Percentiles rank a stretch among this genome's conserved stretches.
Evolutionary conservation across 1,140 invertebrate genomes (phyloP).

Genomic region (Hyles vespertilio): DNA sequence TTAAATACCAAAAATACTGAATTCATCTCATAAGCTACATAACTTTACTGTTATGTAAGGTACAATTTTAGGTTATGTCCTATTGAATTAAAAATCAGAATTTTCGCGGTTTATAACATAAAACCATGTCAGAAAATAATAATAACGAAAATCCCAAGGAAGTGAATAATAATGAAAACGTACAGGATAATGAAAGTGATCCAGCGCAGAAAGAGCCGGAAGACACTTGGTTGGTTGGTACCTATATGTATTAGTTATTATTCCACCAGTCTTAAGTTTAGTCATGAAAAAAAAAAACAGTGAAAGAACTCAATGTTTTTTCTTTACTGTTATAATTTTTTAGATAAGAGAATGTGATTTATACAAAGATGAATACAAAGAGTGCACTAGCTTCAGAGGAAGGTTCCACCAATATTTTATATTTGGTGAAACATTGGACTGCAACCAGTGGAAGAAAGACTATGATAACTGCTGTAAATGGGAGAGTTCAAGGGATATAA

Average conservation of each 20-base stretch:
- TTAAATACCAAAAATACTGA: too few species aligned
- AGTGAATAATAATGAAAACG: slow-evolving; percentile 6
- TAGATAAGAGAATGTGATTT: slow-evolving; percentile 83
- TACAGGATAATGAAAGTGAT: slow-evolving; percentile 1
- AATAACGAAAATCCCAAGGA: background rate
- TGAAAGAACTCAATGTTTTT: slow-evolving; percentile 4
- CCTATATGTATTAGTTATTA: background rate
- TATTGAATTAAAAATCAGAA: background rate
- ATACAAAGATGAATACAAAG: slow-evolving; percentile 87
- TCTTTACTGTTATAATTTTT: slow-evolving; percentile 17
- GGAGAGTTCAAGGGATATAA: slow-evolving; percentile 77
- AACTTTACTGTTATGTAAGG: background rate
- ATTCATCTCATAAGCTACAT: background rate
- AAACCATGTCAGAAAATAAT: slow-evolving; percentile 18
- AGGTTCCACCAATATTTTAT: slow-evolving; percentile 93
- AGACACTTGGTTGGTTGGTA: slow-evolving; percentile 54
- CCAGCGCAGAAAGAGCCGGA: slow-evolving; percentile 23
- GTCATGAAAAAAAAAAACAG: background rate
- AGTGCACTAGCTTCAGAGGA: slow-evolving; percentile 83
- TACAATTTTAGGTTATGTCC: background rate
- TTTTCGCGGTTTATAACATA: background rate
- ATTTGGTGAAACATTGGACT: slow-evolving; percentile 83
- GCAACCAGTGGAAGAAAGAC: slow-evolving; percentile 86
- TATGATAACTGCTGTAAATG: slow-evolving; percentile 85
- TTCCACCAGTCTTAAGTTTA: too few species aligned